Conservation (phyloP, 2,888 invertebrate species). For the Minunthozetes semirufus region DNA sequence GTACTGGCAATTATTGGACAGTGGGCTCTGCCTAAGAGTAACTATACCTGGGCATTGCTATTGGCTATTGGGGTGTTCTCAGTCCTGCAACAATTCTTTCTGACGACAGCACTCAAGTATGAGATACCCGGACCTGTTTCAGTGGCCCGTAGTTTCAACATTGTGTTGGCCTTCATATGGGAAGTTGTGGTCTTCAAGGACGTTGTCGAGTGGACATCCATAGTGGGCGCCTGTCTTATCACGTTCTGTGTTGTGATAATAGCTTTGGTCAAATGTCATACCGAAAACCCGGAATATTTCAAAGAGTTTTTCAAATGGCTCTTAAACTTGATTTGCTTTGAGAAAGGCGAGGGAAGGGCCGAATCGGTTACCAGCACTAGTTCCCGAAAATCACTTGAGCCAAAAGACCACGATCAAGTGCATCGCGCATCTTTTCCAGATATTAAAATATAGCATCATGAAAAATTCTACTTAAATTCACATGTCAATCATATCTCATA, state of each 20-base stretch:
- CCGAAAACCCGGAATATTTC: neutral
- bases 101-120: slow-evolving; percentile 76
- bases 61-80: slow-evolving; percentile 67
- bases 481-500: too few relatives aligned
- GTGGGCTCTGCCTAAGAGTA: slow-evolving; percentile 23
- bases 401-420: too few relatives aligned
- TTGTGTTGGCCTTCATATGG: slow-evolving; percentile 85
- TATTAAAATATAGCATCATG: too few relatives aligned
- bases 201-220: slow-evolving; percentile 18
- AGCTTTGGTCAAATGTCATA: slow-evolving; percentile 30
- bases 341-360: too few relatives aligned
- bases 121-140: slow-evolving; percentile 87
- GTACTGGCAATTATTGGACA: neutral
- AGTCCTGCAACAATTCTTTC: slow-evolving; percentile 76
- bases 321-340: too few relatives aligned
- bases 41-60: neutral
- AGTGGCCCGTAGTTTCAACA: slow-evolving; percentile 79
- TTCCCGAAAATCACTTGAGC: too few relatives aligned
- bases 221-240: slow-evolving; percentile 32
- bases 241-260: slow-evolving; percentile 28
- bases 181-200: slow-evolving; percentile 52
- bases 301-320: too few relatives aligned
- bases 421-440: too few relatives aligned
- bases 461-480: too few relatives aligned
- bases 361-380: too few relatives aligned